Evolutionary conservation across 2,113 vertebrate species (phyloP).

Genomic region (Oriolus oriolus): DNA sequence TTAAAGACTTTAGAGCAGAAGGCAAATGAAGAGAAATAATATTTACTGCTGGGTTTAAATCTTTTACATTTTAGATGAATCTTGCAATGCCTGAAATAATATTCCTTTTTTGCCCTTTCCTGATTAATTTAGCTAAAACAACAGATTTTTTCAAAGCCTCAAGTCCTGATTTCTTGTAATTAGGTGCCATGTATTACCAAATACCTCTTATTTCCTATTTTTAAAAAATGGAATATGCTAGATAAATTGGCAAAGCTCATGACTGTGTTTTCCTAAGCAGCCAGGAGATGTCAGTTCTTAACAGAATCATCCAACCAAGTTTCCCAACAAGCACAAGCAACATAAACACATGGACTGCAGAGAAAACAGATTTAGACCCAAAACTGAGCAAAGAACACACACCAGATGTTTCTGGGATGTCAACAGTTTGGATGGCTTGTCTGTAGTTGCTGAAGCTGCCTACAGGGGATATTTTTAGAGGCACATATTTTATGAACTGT

Average conservation of each 20-base stretch:
- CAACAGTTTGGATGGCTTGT: slow-evolving; percentile 1
- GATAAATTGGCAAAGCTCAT: not conserved
- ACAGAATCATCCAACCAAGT: not conserved
- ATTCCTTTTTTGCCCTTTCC: not conserved
- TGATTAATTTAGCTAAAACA: not conserved
- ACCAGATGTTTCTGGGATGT: slow-evolving; percentile 51
- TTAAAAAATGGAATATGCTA: not conserved
- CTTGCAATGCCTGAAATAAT: not conserved
- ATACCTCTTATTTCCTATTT: not conserved
- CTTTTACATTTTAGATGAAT: not conserved
- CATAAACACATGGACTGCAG: slow-evolving; percentile 16
- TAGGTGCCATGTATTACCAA: not conserved
- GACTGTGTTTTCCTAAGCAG: slow-evolving; percentile 35
- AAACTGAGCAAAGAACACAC: slow-evolving; percentile 22
- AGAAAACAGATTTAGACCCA: slow-evolving; percentile 32
- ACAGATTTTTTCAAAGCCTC: not conserved
- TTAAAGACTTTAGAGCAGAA: not conserved
- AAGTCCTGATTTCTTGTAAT: not conserved
- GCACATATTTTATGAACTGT: slow-evolving; percentile 5
- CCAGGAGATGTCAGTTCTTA: slow-evolving; percentile 60
- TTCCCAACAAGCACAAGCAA: not conserved
- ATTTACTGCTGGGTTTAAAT: not conserved
- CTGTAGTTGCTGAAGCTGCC: slow-evolving; percentile 24
- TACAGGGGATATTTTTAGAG: slow-evolving; percentile 38
- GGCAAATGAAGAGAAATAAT: not conserved